Evolutionary conservation across 2,888 invertebrate species (phyloP).

Genomic region (Pterostichus niger): DNA sequence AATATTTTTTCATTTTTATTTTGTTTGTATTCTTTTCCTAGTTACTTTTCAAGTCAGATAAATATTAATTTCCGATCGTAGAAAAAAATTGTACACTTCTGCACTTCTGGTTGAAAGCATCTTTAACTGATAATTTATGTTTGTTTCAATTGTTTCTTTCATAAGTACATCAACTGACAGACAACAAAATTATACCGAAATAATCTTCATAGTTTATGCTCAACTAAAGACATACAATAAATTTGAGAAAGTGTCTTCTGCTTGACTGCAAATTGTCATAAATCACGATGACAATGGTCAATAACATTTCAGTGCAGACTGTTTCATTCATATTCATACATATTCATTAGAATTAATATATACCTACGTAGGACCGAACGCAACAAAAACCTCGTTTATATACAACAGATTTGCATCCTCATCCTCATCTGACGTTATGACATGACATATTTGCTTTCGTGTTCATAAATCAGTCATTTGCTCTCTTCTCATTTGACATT

Average conservation of each 20-base stretch:
- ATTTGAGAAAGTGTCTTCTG: background rate
- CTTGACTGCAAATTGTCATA: background rate
- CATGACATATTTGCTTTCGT: background rate
- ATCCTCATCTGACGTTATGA: background rate
- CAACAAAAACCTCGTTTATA: conserved; percentile 2
- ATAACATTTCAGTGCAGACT: background rate
- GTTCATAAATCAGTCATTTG: no score
- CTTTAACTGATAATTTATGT: no score
- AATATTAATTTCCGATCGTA: no score
- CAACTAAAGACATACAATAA: background rate
- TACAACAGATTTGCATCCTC: background rate
- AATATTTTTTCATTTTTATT: no score
- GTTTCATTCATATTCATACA: conserved; percentile 24
- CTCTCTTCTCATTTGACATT: background rate
- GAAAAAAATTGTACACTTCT: no score
- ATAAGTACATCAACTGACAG: no score
- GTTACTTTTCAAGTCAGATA: no score
- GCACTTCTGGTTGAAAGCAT: no score
- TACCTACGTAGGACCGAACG: background rate
- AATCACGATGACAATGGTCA: conserved; percentile 1
- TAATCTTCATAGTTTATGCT: background rate
- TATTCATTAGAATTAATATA: background rate
- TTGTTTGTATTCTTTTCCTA: no score
- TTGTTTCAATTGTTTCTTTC: no score
- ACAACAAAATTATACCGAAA: no score